phyloP scores from a whole-genome alignment of 1,140 invertebrate genomes.

The Cecropterus lyciades region DNA sequence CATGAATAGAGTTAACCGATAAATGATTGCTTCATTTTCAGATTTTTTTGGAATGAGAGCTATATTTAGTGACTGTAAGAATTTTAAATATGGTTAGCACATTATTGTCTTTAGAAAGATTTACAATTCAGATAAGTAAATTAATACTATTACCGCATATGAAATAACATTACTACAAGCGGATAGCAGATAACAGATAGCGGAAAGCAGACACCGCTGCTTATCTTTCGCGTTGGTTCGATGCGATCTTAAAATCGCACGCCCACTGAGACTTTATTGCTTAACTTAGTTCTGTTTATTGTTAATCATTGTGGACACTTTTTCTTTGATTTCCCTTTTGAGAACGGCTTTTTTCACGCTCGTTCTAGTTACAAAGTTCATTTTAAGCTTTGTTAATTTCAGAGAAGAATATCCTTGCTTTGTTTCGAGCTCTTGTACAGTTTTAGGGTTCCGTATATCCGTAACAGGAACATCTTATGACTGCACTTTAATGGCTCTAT shows the following conservation, averaged over 20 bases:
- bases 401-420: not conserved
- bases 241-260: not conserved
- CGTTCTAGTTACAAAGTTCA: not conserved
- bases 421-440: not conserved
- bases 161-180: too few species aligned
- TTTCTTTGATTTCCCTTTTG: slow-evolving; percentile 25
- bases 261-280: slow-evolving; percentile 13
- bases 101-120: too few species aligned
- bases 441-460: too few species aligned
- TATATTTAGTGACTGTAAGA: too few species aligned
- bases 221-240: not conserved
- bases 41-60: too few species aligned
- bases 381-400: slow-evolving; percentile 1
- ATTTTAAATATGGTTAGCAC: too few species aligned
- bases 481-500: too few species aligned
- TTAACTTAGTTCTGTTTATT: slow-evolving; percentile 25
- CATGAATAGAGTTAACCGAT: too few species aligned
- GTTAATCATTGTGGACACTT: slow-evolving; percentile 15
- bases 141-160: too few species aligned
- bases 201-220: not conserved
- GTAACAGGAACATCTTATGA: too few species aligned
- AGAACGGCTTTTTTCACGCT: slow-evolving; percentile 11
- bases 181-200: not conserved
- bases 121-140: too few species aligned
- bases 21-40: too few species aligned